Evolutionary conservation across 2,113 vertebrate species (phyloP).

Genomic region (Nibea coibor): DNA sequence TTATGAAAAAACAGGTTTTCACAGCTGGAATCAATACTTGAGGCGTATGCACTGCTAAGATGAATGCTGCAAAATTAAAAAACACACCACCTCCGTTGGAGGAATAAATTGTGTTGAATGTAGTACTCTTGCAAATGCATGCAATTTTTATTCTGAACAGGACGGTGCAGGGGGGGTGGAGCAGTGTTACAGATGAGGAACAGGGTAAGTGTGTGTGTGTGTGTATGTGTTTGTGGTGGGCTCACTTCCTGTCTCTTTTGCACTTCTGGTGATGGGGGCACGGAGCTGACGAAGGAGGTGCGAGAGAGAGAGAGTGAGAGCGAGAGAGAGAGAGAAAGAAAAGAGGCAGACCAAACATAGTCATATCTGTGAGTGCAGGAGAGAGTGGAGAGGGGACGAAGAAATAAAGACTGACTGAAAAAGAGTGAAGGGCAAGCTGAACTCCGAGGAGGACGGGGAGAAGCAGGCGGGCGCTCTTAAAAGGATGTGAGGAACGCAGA

Average conservation of each 20-base stretch:
- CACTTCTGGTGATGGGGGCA: not conserved
- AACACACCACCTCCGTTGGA: not conserved
- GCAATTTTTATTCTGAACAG: not conserved
- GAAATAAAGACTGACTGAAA: not conserved
- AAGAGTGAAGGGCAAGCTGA: not conserved
- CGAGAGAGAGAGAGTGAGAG: too few relatives aligned
- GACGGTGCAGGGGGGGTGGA: not conserved
- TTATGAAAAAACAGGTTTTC: not conserved
- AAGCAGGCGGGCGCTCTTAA: not conserved
- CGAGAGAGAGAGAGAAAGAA: not conserved
- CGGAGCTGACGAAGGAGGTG: not conserved
- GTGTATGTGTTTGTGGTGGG: not conserved
- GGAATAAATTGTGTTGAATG: not conserved
- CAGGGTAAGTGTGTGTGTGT: too few relatives aligned
- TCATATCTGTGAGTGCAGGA: not conserved
- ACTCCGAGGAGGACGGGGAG: not conserved
- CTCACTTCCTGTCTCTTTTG: slow-evolving; percentile 50
- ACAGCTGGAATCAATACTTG: not conserved
- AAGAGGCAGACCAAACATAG: not conserved
- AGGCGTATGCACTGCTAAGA: not conserved
- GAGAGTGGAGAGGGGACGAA: not conserved
- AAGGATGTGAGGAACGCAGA: not conserved
- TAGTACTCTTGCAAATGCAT: not conserved
- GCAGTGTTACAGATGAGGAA: not conserved
- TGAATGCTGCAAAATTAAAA: not conserved